A percentile compares a stretch with the other conserved stretches of the same genome.
Conservation (phyloP, 2,113 vertebrate species). For the Antigone vipio region DNA sequence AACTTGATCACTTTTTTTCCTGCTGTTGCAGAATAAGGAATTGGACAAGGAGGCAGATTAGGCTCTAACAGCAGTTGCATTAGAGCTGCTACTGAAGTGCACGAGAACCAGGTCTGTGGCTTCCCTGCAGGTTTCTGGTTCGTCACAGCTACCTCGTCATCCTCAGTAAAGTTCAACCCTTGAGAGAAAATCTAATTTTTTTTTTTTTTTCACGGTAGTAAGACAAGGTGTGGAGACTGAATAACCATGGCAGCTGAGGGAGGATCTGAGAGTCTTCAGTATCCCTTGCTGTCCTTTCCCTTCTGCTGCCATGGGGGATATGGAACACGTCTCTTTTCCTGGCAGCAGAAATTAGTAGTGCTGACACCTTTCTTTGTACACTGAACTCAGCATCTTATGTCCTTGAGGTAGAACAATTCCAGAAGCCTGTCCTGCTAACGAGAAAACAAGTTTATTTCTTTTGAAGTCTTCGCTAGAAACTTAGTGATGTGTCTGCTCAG, state of each 20-base stretch:
- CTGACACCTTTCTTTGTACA: background rate
- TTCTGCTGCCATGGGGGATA: background rate
- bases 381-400: background rate
- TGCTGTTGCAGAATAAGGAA: background rate
- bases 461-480: background rate
- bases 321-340: background rate
- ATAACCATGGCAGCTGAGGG: background rate
- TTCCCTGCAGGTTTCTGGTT: slow-evolving; percentile 12
- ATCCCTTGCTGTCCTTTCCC: background rate
- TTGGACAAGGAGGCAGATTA: background rate
- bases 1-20: background rate
- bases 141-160: background rate
- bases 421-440: background rate
- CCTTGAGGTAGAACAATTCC: background rate
- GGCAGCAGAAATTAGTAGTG: background rate
- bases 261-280: background rate
- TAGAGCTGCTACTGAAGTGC: background rate
- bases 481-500: background rate
- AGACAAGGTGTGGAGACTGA: background rate
- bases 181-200: background rate
- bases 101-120: background rate
- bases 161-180: background rate
- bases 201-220: background rate
- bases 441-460: background rate
- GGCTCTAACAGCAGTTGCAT: background rate